These are phyloP conservation scores for Penaeus vannamei DNA, from an alignment of 1,140 invertebrate genomes.

Conservation along the genomic window DNA sequence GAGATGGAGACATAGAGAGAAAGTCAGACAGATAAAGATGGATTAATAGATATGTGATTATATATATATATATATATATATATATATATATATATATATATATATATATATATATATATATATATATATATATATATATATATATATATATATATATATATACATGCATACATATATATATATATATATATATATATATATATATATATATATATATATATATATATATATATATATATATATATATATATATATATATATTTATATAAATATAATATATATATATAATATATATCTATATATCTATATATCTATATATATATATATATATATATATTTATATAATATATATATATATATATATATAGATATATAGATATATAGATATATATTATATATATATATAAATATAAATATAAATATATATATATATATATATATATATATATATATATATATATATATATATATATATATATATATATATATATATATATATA, in stretches of 20 bases:
- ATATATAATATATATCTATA: neutral
- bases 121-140: neutral
- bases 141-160: neutral
- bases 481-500: conserved; percentile 35
- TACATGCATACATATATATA: neutral
- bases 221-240: neutral
- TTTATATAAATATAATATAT: too few species aligned
- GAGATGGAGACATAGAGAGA: too few species aligned
- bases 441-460: conserved; percentile 40
- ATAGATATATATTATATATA: conserved; percentile 38
- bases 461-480: conserved; percentile 37
- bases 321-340: conserved; percentile 19
- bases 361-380: conserved; percentile 36
- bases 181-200: conserved; percentile 8
- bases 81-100: neutral
- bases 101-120: neutral
- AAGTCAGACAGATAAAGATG: neutral
- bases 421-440: conserved; percentile 7
- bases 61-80: conserved; percentile 7
- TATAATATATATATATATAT: conserved; percentile 34
- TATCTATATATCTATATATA: neutral
- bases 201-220: conserved; percentile 30
- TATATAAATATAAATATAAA: conserved; percentile 23
- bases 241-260: neutral
- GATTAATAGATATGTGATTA: neutral